Evolutionary conservation across 2,797 vertebrate species (phyloP), one percentile per base, ranked within the genome.

Genomic region (Centropyge bicolor): DNA sequence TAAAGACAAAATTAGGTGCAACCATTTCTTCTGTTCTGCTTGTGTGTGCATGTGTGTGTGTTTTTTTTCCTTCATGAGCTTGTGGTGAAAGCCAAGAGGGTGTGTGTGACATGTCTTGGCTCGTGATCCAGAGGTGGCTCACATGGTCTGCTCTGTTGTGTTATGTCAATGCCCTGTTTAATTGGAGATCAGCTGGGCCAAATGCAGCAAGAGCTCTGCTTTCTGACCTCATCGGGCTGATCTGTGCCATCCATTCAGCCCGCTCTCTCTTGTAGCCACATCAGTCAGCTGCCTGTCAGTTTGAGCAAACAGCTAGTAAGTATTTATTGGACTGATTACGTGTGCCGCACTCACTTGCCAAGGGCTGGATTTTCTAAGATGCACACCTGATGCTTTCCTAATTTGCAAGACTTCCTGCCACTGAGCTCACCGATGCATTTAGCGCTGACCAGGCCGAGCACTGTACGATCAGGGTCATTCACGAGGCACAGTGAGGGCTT

Each of bases 171-270:
- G 82, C 84, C 88, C 85, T 74, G 82, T 91, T 93, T 94, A 91
- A 93, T 91, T 88, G 84, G 84, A 91, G 93, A 93, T 91, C 87
- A 88, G 85, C 86, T 88, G 82, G 87, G 89, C 86, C 91, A 90
- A 93, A 90, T 74, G 74, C 79, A 90, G 77, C 41, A 0, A 74
- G 84, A 88, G 86, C 88, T 78, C 84, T 67, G 85, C 84, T 91
- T 91, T 91, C 86, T 92, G 90, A 93, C 91, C 90, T 91, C 90
- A 88, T 77, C 16, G 46, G 81, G 84, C 85, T 74, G 75, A 87
- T 92, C 88, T 66, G 71, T 90, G 88, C 90, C 88, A 91, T 93
- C 86, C 85, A 81, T 83, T 83, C 91, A 89, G 84, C 83, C 81
- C 88, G 80, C 86, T 88, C 89, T 88, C 89, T 70, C 84, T 66